Conservation (phyloP, 2,113 vertebrate genomes). For the Oenanthe oenanthe region DNA sequence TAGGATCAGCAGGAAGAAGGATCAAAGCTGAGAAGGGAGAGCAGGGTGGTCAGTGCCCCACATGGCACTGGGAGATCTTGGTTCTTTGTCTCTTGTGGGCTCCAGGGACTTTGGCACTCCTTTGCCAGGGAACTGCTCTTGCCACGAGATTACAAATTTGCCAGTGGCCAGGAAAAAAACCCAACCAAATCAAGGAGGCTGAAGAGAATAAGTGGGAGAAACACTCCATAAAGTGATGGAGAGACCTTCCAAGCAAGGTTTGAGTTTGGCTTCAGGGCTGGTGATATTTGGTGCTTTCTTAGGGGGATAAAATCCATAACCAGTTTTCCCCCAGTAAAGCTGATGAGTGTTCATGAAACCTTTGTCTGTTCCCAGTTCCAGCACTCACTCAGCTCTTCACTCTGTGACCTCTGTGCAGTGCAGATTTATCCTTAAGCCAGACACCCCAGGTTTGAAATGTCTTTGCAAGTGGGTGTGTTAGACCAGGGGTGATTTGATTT, state of each 20-base stretch:
- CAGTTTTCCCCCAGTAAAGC: background rate
- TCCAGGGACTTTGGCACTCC: background rate
- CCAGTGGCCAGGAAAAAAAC: background rate
- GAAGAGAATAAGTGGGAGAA: background rate
- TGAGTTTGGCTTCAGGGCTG: background rate
- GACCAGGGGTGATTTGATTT: background rate
- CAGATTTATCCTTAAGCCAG: background rate
- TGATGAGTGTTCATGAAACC: background rate
- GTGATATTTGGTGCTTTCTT: background rate
- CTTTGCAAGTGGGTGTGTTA: background rate
- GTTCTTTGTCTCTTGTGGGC: background rate
- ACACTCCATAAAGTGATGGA: background rate
- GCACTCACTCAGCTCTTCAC: background rate
- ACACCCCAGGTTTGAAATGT: background rate
- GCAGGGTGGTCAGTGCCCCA: background rate
- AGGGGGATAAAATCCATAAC: background rate
- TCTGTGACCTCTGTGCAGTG: background rate
- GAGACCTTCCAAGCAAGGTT: background rate
- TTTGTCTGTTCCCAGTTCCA: background rate
- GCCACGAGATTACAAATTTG: background rate
- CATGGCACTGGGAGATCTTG: background rate
- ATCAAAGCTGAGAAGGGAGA: background rate
- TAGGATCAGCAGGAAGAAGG: background rate
- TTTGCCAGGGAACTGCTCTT: background rate
- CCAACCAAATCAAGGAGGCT: background rate